Percentiles rank a stretch among this genome's conserved stretches.
These are phyloP conservation scores for Pogonus chalceus DNA, from an alignment of 1,140 invertebrate species.

Conservation along the genomic window DNA sequence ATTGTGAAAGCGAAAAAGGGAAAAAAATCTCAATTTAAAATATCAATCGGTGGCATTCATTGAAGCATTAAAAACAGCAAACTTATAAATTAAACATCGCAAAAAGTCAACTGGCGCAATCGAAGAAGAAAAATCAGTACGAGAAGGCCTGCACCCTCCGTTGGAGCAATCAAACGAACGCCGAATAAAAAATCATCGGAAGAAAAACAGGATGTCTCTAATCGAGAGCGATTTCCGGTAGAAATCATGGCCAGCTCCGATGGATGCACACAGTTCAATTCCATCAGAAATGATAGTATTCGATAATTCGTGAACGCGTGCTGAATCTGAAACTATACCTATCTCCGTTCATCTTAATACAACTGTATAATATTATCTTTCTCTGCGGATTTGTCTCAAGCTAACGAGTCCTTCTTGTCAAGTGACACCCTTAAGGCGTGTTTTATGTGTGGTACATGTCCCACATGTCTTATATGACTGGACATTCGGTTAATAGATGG, in stretches of 20 bases:
- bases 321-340: background rate
- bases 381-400: background rate
- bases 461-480: background rate
- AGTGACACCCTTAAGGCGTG: background rate
- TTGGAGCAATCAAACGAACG: background rate
- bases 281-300: background rate
- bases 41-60: too few relatives aligned
- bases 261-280: background rate
- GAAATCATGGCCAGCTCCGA: background rate
- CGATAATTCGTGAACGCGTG: background rate
- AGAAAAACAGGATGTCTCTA: constrained; percentile 3
- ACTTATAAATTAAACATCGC: too few relatives aligned
- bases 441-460: background rate
- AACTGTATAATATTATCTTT: background rate
- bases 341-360: background rate
- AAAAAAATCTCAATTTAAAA: too few relatives aligned
- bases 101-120: too few relatives aligned
- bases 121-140: too few relatives aligned
- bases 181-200: background rate
- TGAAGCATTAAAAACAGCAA: too few relatives aligned
- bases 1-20: too few relatives aligned
- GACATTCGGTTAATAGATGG: too few relatives aligned
- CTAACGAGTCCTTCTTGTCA: background rate
- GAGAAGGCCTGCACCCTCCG: background rate
- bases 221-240: background rate